Evolutionary conservation across 2,797 vertebrate genomes (phyloP).

Genomic region (Myripristis murdjan): DNA sequence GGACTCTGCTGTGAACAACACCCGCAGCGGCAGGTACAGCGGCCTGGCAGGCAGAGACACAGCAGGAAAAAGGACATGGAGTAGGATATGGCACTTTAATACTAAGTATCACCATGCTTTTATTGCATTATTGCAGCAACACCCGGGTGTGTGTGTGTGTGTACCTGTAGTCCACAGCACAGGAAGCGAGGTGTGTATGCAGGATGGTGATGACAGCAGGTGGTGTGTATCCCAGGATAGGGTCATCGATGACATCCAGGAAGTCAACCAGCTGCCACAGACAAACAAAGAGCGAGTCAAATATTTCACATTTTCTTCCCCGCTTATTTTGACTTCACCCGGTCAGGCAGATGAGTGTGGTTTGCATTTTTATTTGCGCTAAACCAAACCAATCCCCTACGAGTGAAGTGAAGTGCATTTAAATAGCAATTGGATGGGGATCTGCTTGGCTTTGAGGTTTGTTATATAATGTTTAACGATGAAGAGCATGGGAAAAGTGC

Average conservation of each 20-base stretch:
- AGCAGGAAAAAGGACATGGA: background rate
- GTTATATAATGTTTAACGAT: background rate
- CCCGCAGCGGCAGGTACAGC: conserved; percentile 91
- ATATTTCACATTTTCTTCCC: background rate
- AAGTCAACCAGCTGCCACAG: conserved; percentile 90
- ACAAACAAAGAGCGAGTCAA: background rate
- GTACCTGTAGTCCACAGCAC: conserved; percentile 94
- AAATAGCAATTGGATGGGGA: no score
- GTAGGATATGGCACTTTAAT: background rate
- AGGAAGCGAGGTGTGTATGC: conserved; percentile 92
- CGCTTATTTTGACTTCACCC: background rate
- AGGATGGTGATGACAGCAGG: conserved; percentile 93
- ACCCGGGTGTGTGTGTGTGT: background rate
- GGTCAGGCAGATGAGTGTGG: background rate
- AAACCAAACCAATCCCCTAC: no score
- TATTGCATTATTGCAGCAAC: background rate
- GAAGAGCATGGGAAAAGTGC: background rate
- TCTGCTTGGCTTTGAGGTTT: background rate
- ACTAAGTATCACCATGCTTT: background rate
- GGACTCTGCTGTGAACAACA: conserved; percentile 92
- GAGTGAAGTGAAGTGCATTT: no score
- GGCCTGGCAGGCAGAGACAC: conserved; percentile 81
- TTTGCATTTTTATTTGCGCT: background rate
- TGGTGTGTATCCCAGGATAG: conserved; percentile 92
- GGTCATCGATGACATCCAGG: conserved; percentile 92